A percentile compares a stretch with the other conserved stretches of the same genome.
These are phyloP conservation scores for Hyles vespertilio DNA, from an alignment of 1,140 invertebrate species.

Conservation along the genomic window DNA sequence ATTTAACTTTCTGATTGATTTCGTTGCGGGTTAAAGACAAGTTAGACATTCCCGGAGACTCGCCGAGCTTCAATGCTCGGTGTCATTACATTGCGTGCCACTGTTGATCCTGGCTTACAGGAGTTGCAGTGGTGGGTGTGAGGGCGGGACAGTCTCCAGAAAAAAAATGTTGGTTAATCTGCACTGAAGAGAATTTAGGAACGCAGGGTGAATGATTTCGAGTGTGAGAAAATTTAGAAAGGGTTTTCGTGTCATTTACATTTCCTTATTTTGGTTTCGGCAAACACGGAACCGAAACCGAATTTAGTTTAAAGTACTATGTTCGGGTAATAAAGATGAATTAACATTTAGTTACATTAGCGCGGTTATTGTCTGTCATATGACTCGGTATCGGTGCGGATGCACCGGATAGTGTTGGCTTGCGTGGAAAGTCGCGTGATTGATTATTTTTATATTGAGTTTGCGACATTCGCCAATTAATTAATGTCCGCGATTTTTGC, in stretches of 20 bases:
- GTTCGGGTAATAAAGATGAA: background rate
- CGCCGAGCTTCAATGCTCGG: too few species aligned
- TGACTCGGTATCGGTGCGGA: background rate
- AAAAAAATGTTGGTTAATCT: background rate
- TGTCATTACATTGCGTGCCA: too few species aligned
- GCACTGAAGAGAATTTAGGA: conserved; percentile 1
- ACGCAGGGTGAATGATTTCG: background rate
- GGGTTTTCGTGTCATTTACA: background rate
- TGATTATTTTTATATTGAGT: conserved; percentile 17
- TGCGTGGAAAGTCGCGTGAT: background rate
- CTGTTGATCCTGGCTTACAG: too few species aligned
- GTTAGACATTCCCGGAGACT: too few species aligned
- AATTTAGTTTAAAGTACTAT: conserved; percentile 22
- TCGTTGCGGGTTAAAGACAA: too few species aligned
- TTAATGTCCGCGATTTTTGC: conserved; percentile 24
- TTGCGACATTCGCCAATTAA: conserved; percentile 23
- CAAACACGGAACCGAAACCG: conserved; percentile 20
- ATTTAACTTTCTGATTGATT: too few species aligned
- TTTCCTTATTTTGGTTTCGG: conserved; percentile 10
- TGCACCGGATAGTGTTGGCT: background rate
- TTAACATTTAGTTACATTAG: too few species aligned
- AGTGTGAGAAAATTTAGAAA: too few species aligned
- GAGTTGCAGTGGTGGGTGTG: too few species aligned
- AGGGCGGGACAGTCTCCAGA: too few species aligned
- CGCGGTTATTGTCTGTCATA: too few species aligned